Evolutionary conservation across 2,797 vertebrate genomes (phyloP).

Genomic region (Danio choprae): DNA sequence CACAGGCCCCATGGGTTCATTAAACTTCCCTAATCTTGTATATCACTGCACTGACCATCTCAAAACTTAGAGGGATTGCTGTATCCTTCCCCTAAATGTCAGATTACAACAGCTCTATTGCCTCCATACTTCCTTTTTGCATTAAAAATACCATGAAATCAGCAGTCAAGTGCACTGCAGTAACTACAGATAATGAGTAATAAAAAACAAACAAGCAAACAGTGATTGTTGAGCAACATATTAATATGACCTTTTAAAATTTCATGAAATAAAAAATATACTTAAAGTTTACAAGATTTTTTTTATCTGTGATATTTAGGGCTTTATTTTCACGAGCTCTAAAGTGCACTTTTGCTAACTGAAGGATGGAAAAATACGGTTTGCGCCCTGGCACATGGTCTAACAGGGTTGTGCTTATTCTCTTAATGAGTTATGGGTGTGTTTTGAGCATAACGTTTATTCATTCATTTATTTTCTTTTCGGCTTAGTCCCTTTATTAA

Average conservation of each 20-base stretch:
- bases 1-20: slow-evolving; percentile 82
- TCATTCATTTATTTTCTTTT: too few relatives aligned
- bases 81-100: slow-evolving; percentile 42
- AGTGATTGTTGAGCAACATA: background rate
- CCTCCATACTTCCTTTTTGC: slow-evolving; percentile 48
- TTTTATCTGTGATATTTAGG: too few relatives aligned
- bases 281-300: background rate
- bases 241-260: background rate
- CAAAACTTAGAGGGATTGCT: slow-evolving; percentile 44
- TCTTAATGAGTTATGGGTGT: too few relatives aligned
- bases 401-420: too few relatives aligned
- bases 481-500: too few relatives aligned
- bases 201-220: slow-evolving; percentile 13
- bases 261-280: background rate
- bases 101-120: slow-evolving; percentile 54
- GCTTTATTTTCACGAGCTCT: too few relatives aligned
- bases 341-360: too few relatives aligned
- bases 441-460: too few relatives aligned
- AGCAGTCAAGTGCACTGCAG: background rate
- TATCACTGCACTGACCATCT: slow-evolving; percentile 63
- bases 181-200: background rate
- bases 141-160: slow-evolving; percentile 16
- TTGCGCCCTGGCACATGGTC: too few relatives aligned
- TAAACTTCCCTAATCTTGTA: slow-evolving; percentile 73
- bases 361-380: too few relatives aligned